Evolutionary conservation across 2,113 vertebrate genomes (phyloP).

Genomic region (Austrofundulus limnaeus): DNA sequence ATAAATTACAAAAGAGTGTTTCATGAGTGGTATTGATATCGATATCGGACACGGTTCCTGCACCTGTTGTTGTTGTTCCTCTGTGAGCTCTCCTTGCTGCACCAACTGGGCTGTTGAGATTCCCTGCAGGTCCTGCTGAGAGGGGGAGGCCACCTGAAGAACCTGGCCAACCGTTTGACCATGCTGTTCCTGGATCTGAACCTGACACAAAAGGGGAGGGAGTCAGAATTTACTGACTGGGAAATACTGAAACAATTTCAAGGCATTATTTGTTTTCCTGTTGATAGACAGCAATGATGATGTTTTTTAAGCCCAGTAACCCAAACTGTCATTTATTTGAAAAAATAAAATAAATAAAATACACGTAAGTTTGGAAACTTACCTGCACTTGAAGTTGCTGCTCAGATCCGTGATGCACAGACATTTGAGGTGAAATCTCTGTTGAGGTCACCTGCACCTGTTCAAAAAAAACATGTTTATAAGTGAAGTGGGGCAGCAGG

Average conservation of each 20-base stretch:
- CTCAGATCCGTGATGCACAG: slow-evolving; percentile 88
- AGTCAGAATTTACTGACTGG: background rate
- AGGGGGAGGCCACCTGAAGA: slow-evolving; percentile 83
- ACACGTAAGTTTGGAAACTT: too few species aligned
- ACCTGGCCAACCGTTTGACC: slow-evolving; percentile 84
- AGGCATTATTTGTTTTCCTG: background rate
- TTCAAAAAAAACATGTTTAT: slow-evolving; percentile 24
- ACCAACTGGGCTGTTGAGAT: slow-evolving; percentile 88
- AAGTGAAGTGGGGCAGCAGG: background rate
- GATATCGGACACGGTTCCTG: background rate
- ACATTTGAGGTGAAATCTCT: slow-evolving; percentile 91
- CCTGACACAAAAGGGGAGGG: slow-evolving; percentile 59
- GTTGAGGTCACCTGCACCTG: slow-evolving; percentile 82
- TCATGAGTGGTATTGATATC: background rate
- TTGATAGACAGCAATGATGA: background rate
- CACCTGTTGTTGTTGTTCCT: slow-evolving; percentile 95
- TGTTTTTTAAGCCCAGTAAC: background rate
- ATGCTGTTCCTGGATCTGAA: slow-evolving; percentile 94
- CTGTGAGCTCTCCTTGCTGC: slow-evolving; percentile 90
- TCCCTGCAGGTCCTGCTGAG: slow-evolving; percentile 90
- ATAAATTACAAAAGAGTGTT: slow-evolving; percentile 1
- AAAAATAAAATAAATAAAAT: too few species aligned
- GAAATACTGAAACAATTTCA: too few species aligned
- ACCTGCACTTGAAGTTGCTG: slow-evolving; percentile 95
- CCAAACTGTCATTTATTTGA: background rate